Percentiles rank a stretch among this genome's conserved stretches.
phyloP scores from a whole-genome alignment of 2,888 invertebrate species.

The Drosophila peninsularis region DNA sequence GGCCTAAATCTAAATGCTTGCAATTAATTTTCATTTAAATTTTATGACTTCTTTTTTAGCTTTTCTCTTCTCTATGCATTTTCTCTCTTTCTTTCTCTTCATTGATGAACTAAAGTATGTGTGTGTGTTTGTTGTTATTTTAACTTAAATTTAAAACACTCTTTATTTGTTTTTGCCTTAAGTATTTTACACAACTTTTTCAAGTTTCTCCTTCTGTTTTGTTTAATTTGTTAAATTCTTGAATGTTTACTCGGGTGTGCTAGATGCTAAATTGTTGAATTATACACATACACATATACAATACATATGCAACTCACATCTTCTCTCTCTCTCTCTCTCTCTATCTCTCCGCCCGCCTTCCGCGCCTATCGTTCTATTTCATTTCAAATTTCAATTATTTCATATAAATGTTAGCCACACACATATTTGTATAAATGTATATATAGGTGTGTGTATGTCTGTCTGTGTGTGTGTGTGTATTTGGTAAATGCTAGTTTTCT shows the following conservation, averaged over 20 bases:
- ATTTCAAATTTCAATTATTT: slow-evolving; percentile 29
- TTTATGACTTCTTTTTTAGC: slow-evolving; percentile 29
- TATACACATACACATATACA: slow-evolving; percentile 49
- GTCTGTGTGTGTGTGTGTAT: slow-evolving; percentile 24
- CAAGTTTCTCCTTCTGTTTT: slow-evolving; percentile 24
- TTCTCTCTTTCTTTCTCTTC: background rate
- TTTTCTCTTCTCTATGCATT: slow-evolving; percentile 22
- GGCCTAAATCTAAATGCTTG: slow-evolving; percentile 62
- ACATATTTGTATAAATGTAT: background rate
- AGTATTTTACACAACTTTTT: slow-evolving; percentile 68
- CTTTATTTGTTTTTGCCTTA: slow-evolving; percentile 28
- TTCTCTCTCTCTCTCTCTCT: slow-evolving; percentile 15
- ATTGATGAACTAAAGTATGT: slow-evolving; percentile 34
- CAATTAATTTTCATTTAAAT: slow-evolving; percentile 34
- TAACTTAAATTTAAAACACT: slow-evolving; percentile 53
- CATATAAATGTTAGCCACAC: slow-evolving; percentile 17
- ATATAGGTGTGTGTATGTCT: background rate
- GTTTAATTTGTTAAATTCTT: slow-evolving; percentile 65
- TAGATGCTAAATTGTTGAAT: slow-evolving; percentile 64
- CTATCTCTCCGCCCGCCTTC: slow-evolving; percentile 1
- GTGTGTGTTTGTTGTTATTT: slow-evolving; percentile 24
- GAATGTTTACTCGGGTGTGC: slow-evolving; percentile 67
- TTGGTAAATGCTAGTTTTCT: slow-evolving; percentile 49
- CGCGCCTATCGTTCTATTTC: slow-evolving; percentile 23
- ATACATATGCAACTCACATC: slow-evolving; percentile 11